Evolutionary conservation across 1,140 invertebrate species (phyloP).

Genomic region (Cheumatopsyche charites): DNA sequence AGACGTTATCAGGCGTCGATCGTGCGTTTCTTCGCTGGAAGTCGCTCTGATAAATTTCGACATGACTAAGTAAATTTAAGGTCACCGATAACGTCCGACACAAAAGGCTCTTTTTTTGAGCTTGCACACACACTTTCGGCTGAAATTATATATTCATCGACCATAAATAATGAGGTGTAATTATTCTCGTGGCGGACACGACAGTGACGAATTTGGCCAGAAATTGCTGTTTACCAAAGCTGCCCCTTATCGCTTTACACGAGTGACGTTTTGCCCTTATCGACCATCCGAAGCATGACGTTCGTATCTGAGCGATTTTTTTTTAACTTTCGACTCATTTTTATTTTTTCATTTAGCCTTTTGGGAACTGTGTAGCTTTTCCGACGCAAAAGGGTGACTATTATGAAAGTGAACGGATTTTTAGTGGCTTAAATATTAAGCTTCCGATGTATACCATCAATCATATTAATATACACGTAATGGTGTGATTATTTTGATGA

Average conservation of each 20-base stretch:
- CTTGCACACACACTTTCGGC: slow-evolving; percentile 8
- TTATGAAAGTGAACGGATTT: background rate
- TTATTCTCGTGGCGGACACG: slow-evolving; percentile 36
- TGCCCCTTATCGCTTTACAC: slow-evolving; percentile 34
- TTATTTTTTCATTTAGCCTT: background rate
- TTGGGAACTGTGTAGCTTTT: background rate
- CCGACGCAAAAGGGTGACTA: background rate
- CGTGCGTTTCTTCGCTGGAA: slow-evolving; percentile 9
- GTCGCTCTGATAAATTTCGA: slow-evolving; percentile 24
- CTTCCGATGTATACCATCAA: no score
- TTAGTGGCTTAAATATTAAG: background rate
- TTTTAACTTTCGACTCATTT: background rate
- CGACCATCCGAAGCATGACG: slow-evolving; percentile 41
- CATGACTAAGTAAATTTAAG: slow-evolving; percentile 39
- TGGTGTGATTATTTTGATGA: no score
- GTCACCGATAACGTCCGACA: slow-evolving; percentile 31
- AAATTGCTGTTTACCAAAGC: slow-evolving; percentile 42
- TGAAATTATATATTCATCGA: slow-evolving; percentile 35
- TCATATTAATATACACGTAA: no score
- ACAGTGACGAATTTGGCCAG: slow-evolving; percentile 46
- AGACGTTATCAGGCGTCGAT: slow-evolving; percentile 25
- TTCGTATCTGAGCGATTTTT: slow-evolving; percentile 33
- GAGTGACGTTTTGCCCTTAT: slow-evolving; percentile 30
- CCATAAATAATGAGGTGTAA: slow-evolving; percentile 40
- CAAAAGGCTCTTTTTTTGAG: slow-evolving; percentile 29